Evolutionary conservation across 2,888 invertebrate genomes (phyloP).

Genomic region (Syrista parreyssii): DNA sequence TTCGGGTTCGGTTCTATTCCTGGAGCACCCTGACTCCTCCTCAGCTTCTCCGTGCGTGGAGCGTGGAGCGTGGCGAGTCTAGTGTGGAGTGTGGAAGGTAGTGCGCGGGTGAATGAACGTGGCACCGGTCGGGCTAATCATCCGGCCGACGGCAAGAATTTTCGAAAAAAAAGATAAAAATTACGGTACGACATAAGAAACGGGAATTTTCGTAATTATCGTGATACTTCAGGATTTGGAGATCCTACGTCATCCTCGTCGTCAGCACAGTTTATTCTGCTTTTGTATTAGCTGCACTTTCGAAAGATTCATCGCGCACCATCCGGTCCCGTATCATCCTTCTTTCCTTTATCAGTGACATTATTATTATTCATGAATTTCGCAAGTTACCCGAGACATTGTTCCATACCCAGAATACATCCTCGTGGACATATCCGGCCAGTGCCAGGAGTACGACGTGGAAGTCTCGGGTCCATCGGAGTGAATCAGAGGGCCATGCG

Average conservation of each 20-base stretch:
- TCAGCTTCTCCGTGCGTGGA: slow-evolving; percentile 55
- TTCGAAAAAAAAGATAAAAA: not conserved
- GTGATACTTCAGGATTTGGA: not conserved
- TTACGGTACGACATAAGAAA: not conserved
- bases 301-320: not conserved
- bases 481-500: not conserved
- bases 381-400: not conserved
- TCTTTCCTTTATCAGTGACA: not conserved
- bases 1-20: slow-evolving; percentile 61
- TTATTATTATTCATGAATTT: not conserved
- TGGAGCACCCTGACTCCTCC: slow-evolving; percentile 62
- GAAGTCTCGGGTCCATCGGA: not conserved
- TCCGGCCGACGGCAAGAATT: not conserved
- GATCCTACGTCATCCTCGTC: not conserved
- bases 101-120: slow-evolving; percentile 46
- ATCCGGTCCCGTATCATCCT: not conserved
- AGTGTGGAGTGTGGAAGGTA: slow-evolving; percentile 18
- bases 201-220: not conserved
- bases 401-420: not conserved
- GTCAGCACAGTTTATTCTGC: not conserved
- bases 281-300: not conserved
- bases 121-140: slow-evolving; percentile 26
- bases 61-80: slow-evolving; percentile 48
- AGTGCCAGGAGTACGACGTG: not conserved
- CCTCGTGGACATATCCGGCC: not conserved